Evolutionary conservation across 1,140 invertebrate species (phyloP).

Genomic region (Orius laevigatus): DNA sequence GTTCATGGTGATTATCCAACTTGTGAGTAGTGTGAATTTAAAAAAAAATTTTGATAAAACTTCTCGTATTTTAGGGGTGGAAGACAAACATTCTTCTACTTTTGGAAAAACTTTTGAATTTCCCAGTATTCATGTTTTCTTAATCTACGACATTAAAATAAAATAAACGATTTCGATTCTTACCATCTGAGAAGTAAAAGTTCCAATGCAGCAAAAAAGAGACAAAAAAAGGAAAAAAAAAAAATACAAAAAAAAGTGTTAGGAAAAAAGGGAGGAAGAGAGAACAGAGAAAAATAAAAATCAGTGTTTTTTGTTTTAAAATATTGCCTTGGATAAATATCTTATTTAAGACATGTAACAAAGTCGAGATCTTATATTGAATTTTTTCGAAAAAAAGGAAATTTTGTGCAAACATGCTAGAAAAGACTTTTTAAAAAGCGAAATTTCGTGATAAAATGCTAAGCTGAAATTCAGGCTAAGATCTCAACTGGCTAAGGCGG

Average conservation of each 20-base stretch:
- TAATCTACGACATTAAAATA: no score
- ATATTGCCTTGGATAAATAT: no score
- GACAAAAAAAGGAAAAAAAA: constrained; percentile 1
- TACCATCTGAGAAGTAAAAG: constrained; percentile 11
- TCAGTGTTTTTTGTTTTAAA: not conserved
- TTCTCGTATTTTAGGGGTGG: not conserved
- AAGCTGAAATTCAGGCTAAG: not conserved
- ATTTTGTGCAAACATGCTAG: not conserved
- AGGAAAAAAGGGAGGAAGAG: constrained; percentile 4
- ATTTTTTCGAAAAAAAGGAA: constrained; percentile 1
- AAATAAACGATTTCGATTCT: constrained; percentile 13
- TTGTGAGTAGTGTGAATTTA: not conserved
- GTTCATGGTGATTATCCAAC: no score
- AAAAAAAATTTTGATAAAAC: not conserved
- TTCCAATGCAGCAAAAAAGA: constrained; percentile 11
- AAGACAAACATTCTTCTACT: constrained; percentile 10
- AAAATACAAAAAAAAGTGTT: constrained; percentile 1
- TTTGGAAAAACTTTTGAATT: not conserved
- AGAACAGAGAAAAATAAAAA: constrained; percentile 7
- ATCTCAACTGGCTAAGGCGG: no score
- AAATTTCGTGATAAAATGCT: not conserved
- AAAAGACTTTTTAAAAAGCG: constrained; percentile 8
- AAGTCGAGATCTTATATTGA: constrained; percentile 2
- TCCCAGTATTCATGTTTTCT: no score
- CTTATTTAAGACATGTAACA: not conserved